Conservation (phyloP, 2,888 invertebrate genomes). For the Drosophila multiciliata region DNA sequence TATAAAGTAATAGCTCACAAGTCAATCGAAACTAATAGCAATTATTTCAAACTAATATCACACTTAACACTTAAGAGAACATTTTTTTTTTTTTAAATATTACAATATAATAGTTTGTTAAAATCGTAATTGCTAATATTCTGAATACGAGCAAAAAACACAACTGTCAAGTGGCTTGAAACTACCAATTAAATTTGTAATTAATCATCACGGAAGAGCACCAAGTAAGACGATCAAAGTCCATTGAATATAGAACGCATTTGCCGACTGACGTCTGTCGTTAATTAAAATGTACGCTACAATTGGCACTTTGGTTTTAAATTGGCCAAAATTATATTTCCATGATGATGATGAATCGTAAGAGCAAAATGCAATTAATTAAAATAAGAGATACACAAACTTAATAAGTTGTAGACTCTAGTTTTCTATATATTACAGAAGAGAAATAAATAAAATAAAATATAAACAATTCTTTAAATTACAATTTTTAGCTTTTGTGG, state of each 20-base stretch:
- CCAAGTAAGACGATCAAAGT: slow-evolving; percentile 58
- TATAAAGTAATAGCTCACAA: background rate
- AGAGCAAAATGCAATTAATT: slow-evolving; percentile 14
- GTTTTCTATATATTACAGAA: background rate
- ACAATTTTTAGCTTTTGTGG: background rate
- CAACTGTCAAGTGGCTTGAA: slow-evolving; percentile 61
- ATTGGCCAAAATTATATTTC: slow-evolving; percentile 25
- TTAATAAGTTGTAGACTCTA: background rate
- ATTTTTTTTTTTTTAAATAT: background rate
- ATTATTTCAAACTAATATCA: background rate
- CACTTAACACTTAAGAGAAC: background rate
- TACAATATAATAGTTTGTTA: background rate
- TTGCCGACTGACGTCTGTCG: slow-evolving; percentile 33
- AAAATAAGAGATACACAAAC: background rate
- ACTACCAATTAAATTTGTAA: slow-evolving; percentile 32
- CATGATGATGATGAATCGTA: slow-evolving; percentile 32
- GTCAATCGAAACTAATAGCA: background rate
- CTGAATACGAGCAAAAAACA: background rate
- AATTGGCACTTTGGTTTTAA: slow-evolving; percentile 40
- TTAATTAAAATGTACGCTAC: slow-evolving; percentile 68
- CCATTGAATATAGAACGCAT: slow-evolving; percentile 47
- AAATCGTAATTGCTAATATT: slow-evolving; percentile 15
- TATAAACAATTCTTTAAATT: background rate
- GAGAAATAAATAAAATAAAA: background rate
- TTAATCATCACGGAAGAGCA: slow-evolving; percentile 43